These are phyloP conservation scores for Vanacampus margaritifer DNA, from an alignment of 2,113 vertebrate genomes.

Conservation along the genomic window DNA sequence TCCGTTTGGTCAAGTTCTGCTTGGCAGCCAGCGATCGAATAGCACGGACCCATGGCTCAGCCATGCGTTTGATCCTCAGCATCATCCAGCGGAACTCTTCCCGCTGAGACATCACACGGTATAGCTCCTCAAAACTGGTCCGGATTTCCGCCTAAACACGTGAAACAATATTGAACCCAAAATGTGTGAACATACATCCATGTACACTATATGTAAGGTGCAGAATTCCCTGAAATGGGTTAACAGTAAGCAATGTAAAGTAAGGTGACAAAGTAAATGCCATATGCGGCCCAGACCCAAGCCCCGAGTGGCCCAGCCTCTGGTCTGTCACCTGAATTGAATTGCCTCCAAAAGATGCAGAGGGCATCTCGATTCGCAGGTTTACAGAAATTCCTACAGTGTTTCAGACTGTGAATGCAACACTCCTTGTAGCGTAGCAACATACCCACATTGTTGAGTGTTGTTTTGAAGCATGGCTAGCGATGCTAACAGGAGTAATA, in stretches of 20 bases:
- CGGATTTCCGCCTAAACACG: conserved; percentile 83
- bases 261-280: neutral
- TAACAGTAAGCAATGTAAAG: neutral
- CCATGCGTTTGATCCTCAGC: conserved; percentile 92
- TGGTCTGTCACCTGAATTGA: no score
- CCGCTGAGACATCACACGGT: conserved; percentile 88
- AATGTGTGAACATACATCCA: neutral
- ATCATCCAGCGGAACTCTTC: conserved; percentile 99
- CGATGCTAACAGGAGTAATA: no score
- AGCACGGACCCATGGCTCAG: conserved; percentile 89
- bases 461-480: no score
- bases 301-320: no score
- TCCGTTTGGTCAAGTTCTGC: conserved; percentile 85
- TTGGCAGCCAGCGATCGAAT: conserved; percentile 88
- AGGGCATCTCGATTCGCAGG: no score
- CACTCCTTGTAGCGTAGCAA: no score
- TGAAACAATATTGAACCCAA: neutral
- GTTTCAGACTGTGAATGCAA: no score
- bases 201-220: neutral
- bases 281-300: no score
- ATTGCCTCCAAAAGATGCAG: no score
- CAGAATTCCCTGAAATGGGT: neutral
- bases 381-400: no score
- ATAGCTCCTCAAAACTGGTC: conserved; percentile 87
- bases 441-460: no score